phyloP scores from a whole-genome alignment of 2,797 vertebrate species.

The Scleropages formosus region DNA sequence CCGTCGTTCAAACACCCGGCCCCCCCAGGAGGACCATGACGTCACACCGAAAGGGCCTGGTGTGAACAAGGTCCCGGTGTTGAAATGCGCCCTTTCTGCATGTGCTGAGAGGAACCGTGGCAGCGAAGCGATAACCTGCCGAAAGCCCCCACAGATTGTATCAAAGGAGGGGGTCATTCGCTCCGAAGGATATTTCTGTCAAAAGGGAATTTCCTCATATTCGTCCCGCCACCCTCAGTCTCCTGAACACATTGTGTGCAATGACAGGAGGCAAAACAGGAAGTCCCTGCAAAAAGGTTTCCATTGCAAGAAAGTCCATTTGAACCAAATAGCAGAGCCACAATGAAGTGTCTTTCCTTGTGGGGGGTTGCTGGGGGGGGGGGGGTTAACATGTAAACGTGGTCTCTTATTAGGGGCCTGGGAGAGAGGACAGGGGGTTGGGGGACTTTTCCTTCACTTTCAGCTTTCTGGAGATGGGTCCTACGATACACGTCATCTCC shows the following conservation, averaged over 20 bases:
- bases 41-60: neutral
- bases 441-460: neutral
- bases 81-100: slow-evolving; percentile 6
- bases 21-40: neutral
- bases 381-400: neutral
- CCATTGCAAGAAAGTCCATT: slow-evolving; percentile 4
- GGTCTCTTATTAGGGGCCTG: neutral
- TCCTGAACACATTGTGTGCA: slow-evolving; percentile 23
- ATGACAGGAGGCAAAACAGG: slow-evolving; percentile 30
- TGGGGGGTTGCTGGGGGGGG: neutral
- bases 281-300: slow-evolving; percentile 5
- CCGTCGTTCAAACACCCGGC: slow-evolving; percentile 6
- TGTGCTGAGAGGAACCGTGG: slow-evolving; percentile 22
- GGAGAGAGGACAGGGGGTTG: neutral
- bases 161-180: neutral
- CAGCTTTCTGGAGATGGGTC: neutral
- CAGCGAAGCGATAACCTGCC: slow-evolving; percentile 26
- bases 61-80: slow-evolving; percentile 8
- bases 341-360: neutral
- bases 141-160: neutral
- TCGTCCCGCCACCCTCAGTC: slow-evolving; percentile 1
- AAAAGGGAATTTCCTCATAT: slow-evolving; percentile 33
- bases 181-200: slow-evolving; percentile 33
- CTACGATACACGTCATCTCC: neutral
- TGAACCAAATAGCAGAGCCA: slow-evolving; percentile 13